A percentile compares a stretch with the other conserved stretches of the same genome.
These are phyloP conservation scores for Zonitis immaculata DNA, from an alignment of 2,888 invertebrate genomes.

Conservation along the genomic window DNA sequence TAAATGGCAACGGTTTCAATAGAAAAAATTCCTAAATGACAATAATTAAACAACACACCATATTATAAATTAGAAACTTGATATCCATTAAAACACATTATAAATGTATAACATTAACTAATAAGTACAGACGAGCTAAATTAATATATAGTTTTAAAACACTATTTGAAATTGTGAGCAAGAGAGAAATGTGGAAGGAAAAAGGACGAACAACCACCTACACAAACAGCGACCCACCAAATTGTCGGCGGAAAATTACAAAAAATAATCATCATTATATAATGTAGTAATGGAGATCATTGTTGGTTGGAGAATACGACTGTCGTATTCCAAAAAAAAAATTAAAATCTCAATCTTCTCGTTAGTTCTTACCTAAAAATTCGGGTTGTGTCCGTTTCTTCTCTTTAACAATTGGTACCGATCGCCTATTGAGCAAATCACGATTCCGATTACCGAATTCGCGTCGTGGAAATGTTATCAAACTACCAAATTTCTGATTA, in stretches of 20 bases:
- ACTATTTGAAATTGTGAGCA: neutral
- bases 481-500: slow-evolving; percentile 45
- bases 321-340: too few species aligned
- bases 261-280: too few species aligned
- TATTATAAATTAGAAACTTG: neutral
- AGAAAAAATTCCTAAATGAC: too few species aligned
- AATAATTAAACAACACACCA: neutral
- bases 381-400: slow-evolving; percentile 49
- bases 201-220: neutral
- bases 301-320: too few species aligned
- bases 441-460: slow-evolving; percentile 37
- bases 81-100: neutral
- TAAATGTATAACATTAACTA: neutral
- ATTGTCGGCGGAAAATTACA: too few species aligned
- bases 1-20: too few species aligned
- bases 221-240: neutral
- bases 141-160: neutral
- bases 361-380: slow-evolving; percentile 47
- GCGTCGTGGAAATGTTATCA: slow-evolving; percentile 43
- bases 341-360: too few species aligned
- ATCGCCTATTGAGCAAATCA: slow-evolving; percentile 42
- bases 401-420: slow-evolving; percentile 45
- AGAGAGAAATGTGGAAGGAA: neutral
- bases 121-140: neutral
- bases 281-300: too few species aligned